Base-by-base conservation (phyloP, 2,888 invertebrate genomes). In the Carcina quercana region DNA sequence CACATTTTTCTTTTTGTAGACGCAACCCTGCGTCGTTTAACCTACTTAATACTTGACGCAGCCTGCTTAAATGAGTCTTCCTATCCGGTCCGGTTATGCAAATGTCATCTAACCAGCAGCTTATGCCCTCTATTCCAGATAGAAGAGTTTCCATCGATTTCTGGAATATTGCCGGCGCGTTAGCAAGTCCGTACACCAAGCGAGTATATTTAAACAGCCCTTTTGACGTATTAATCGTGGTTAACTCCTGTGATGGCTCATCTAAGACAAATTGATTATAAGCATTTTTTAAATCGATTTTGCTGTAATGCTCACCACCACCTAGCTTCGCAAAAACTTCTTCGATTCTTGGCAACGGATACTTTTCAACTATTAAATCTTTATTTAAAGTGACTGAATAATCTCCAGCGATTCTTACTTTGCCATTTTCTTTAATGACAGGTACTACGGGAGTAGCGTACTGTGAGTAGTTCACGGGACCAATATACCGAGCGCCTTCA, bases 151-250 rank as follows among this genome's bases (percentile, higher is more conserved):
- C 51, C 53, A 68, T 64, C 1, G 53, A 33, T 35, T 47, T 46
- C 45, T 69, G 59, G 34, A 67, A 65, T 32, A 59, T 56, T 3
- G 53, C 52, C 0, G 60, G 58, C 2, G 53, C 59, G 15, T 46
- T 53, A 3, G 53, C 47, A 10, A 67, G 40, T 1, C 59, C 59
- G 31, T 44, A 59, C 11, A 55, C 40, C n/a, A 58, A 31, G 3
- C 54, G 34, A 8, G 46, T 52, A 38, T 47, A 55, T 30, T 38
- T 46, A 32, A 40, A 58, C 15, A 59, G 34, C 1, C 58, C 55
- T 29, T 42, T 44, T 3, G 45, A 42, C 1, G 59, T 59, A 28
- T 47, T 50, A 3, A 60, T 54, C 0, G 47, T 46, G 0, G 47
- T 42, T 1, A 53, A 26, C 3, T 42, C 13, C 28, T 50, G 39